A percentile compares a stretch with the other conserved stretches of the same genome.
phyloP scores from a whole-genome alignment of 2,113 vertebrate species.

The western clawed frog (Xenopus tropicalis) region UCB_Xtro_10.0 CM004443.2:208636001-208636500 shows the following conservation, averaged over 20 bases:
- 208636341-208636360: slow-evolving; percentile 23
- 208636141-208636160: too few relatives aligned
- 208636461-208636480: not conserved
- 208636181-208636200: too few relatives aligned
- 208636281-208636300: not conserved
- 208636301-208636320: slow-evolving; percentile 2
- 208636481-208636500: slow-evolving; percentile 6
- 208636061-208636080: too few relatives aligned
- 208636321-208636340: slow-evolving; percentile 6
- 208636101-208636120: too few relatives aligned
- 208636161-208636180: too few relatives aligned
- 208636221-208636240: slow-evolving; percentile 4
- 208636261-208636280: slow-evolving; percentile 52
- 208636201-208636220: too few relatives aligned
- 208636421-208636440: slow-evolving; percentile 5
- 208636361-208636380: slow-evolving; percentile 18
- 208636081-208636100: too few relatives aligned
- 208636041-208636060: too few relatives aligned
- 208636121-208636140: too few relatives aligned
- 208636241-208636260: slow-evolving; percentile 73
- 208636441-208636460: not conserved
- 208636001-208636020: too few relatives aligned
- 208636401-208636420: slow-evolving; percentile 30
- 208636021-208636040: too few relatives aligned
- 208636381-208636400: slow-evolving; percentile 31